These are phyloP conservation scores for Mechanitis messenoides DNA, from an alignment of 2,888 invertebrate genomes.

Conservation along the genomic window DNA sequence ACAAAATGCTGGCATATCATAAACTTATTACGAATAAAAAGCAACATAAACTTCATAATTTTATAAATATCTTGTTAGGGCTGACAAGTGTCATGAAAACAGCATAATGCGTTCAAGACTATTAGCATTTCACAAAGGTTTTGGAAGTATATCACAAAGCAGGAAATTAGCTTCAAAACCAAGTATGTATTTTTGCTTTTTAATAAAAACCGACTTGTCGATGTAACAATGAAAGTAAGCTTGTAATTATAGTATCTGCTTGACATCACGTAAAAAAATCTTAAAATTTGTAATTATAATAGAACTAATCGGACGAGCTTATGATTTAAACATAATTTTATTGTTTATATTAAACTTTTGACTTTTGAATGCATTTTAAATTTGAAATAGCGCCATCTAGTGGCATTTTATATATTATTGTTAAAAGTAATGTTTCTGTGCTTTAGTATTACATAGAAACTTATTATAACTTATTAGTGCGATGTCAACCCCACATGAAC, in stretches of 20 bases:
- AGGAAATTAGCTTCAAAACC: constrained; percentile 29
- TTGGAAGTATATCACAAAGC: constrained; percentile 20
- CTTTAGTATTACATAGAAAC: neutral
- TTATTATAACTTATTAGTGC: constrained; percentile 35
- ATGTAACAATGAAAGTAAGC: neutral
- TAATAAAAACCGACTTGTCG: neutral
- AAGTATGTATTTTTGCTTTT: constrained; percentile 18
- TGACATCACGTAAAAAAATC: no score
- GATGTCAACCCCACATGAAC: constrained; percentile 78
- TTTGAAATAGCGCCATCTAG: constrained; percentile 1
- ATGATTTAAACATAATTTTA: no score
- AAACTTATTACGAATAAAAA: constrained; percentile 13
- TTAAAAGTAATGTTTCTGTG: neutral
- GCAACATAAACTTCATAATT: constrained; percentile 14
- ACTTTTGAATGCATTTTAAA: no score
- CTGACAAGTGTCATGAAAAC: constrained; percentile 21
- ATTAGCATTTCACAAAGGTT: constrained; percentile 24
- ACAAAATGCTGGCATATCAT: neutral
- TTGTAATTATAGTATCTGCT: neutral
- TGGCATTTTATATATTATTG: neutral
- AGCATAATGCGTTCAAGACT: constrained; percentile 29
- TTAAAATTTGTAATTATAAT: no score
- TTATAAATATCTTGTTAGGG: constrained; percentile 23
- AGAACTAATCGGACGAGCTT: no score
- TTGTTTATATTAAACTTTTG: no score